Conservation (phyloP, 1,140 invertebrate species). For the Onthophagus taurus region DNA sequence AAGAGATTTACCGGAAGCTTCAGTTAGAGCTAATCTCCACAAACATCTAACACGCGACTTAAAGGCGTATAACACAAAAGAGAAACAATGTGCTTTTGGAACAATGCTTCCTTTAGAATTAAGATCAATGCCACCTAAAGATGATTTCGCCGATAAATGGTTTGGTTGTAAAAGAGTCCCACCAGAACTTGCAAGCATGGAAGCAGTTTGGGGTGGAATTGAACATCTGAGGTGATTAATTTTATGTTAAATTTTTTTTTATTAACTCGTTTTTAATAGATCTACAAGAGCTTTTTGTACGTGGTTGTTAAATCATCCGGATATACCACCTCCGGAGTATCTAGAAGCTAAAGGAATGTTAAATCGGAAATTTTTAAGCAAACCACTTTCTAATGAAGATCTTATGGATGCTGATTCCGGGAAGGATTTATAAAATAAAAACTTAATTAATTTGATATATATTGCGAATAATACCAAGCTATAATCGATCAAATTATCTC, state of each 20-base stretch:
- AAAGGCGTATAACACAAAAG: slow-evolving; percentile 38
- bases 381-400: too few relatives aligned
- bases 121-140: slow-evolving; percentile 42
- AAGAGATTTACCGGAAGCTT: slow-evolving; percentile 29
- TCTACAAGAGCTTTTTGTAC: slow-evolving; percentile 40
- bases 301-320: slow-evolving; percentile 36
- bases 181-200: slow-evolving; percentile 46
- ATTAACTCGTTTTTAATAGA: slow-evolving; percentile 20
- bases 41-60: slow-evolving; percentile 42
- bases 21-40: slow-evolving; percentile 22
- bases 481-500: too few relatives aligned
- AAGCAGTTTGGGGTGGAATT: slow-evolving; percentile 46
- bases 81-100: slow-evolving; percentile 40
- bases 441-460: too few relatives aligned
- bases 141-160: slow-evolving; percentile 42
- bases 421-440: too few relatives aligned
- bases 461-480: too few relatives aligned
- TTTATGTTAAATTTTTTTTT: not conserved
- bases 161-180: slow-evolving; percentile 40
- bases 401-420: too few relatives aligned
- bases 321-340: slow-evolving; percentile 38
- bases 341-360: slow-evolving; percentile 23
- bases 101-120: slow-evolving; percentile 40
- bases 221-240: slow-evolving; percentile 42
- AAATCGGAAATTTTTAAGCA: slow-evolving; percentile 10